A percentile compares a stretch with the other conserved stretches of the same genome.
Conservation (phyloP, 2,797 vertebrate genomes). For the Clarias fuscus region DNA sequence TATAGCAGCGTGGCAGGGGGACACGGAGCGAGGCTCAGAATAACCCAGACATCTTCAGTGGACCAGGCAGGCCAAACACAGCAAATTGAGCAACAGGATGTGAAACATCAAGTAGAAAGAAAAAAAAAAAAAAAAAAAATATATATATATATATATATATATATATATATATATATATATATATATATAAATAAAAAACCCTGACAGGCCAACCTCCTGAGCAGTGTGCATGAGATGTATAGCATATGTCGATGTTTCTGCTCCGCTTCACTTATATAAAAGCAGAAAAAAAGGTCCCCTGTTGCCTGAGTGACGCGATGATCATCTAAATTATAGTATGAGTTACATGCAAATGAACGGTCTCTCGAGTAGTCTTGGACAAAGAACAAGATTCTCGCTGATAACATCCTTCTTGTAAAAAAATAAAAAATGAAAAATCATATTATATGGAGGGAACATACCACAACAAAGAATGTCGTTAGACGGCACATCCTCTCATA, state of each 20-base stretch:
- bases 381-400: neutral
- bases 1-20: slow-evolving; percentile 69
- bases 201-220: neutral
- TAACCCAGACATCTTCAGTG: slow-evolving; percentile 51
- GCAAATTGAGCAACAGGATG: slow-evolving; percentile 44
- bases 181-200: neutral
- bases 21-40: slow-evolving; percentile 51
- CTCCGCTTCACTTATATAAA: neutral
- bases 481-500: neutral
- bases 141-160: neutral
- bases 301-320: slow-evolving; percentile 14
- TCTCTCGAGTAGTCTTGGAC: slow-evolving; percentile 15
- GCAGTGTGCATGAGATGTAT: neutral
- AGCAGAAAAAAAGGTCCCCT: neutral
- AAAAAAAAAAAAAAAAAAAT: too few species aligned
- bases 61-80: slow-evolving; percentile 54
- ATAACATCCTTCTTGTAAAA: neutral
- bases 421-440: neutral
- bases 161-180: neutral
- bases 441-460: neutral
- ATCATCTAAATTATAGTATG: slow-evolving; percentile 18
- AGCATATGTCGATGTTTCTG: slow-evolving; percentile 1
- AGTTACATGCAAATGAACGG: neutral
- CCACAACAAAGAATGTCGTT: neutral
- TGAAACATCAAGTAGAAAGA: neutral